Conservation (phyloP, 2,888 invertebrate species). For the Merodon equestris region DNA sequence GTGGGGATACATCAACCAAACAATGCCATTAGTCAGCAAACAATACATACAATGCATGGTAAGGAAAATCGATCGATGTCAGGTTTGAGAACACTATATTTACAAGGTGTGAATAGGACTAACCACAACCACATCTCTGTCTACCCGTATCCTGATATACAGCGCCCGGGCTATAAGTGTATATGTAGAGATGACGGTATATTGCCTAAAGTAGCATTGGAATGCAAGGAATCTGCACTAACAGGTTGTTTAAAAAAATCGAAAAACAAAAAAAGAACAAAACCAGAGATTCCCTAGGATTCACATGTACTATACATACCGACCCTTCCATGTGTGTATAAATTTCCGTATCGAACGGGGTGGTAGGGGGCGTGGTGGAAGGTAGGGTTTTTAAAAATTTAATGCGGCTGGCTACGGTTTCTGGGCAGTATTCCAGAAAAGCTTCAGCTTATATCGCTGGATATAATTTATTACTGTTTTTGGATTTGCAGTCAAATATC, state of each 20-base stretch:
- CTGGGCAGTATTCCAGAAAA: slow-evolving; percentile 54
- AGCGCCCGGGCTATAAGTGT: slow-evolving; percentile 3
- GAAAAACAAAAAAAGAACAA: too few relatives aligned
- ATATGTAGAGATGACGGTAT: slow-evolving; percentile 1
- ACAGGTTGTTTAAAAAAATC: slow-evolving; percentile 57
- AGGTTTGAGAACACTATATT: slow-evolving; percentile 48
- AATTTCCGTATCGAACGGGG: too few relatives aligned
- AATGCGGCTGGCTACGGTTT: slow-evolving; percentile 21
- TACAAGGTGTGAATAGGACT: slow-evolving; percentile 47
- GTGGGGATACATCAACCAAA: slow-evolving; percentile 43
- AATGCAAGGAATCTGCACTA: slow-evolving; percentile 63
- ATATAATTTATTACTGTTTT: slow-evolving; percentile 29
- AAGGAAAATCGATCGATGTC: slow-evolving; percentile 59
- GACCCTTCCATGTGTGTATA: not conserved
- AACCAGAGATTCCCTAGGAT: not conserved
- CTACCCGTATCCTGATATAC: slow-evolving; percentile 17
- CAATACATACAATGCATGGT: slow-evolving; percentile 51
- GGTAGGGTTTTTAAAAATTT: slow-evolving; percentile 4
- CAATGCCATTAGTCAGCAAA: slow-evolving; percentile 60
- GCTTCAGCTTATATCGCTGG: slow-evolving; percentile 5
- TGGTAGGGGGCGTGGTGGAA: not conserved
- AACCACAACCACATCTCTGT: slow-evolving; percentile 39
- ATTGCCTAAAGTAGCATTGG: slow-evolving; percentile 32
- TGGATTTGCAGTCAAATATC: slow-evolving; percentile 38
- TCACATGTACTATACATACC: not conserved